Base-by-base conservation (phyloP, 1,140 invertebrate species). In the Megalopta genalis region DNA sequence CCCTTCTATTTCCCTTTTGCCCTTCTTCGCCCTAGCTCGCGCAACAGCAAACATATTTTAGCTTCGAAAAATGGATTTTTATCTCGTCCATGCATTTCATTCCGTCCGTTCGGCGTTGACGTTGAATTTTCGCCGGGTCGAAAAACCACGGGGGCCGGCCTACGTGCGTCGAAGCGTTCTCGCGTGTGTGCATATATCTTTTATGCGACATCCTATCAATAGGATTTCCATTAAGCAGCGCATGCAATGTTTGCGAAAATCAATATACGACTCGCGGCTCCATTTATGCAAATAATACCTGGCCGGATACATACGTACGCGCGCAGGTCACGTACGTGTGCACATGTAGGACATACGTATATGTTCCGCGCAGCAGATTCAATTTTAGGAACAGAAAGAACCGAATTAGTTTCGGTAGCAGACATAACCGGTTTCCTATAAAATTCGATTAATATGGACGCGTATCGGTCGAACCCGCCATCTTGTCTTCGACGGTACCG, bases 221-320 rank as follows among this genome's bases (percentile, higher is more conserved):
- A 12, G 18, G 25, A 64, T 49, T 73, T 49, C 71, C 25, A 64
- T 73, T 37, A 46, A 64, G 21, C 72, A n/a, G 64, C 32, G 62
- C n/a, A 37, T 68, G 42, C 64, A 23, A 57, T 32, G 25, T 77
- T 77, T 69, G 27, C 42, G 39, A 69, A 69, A 69, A 69, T 77
- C 65, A 69, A 69, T 77, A 42, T 32, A 27, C 32, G 21, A 37
- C 52, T 27, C n/a, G 10, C 49, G 16, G 10, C 14, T 21, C 25
- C 14, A 65, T 65, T 74, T 65, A 65, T 54, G 71, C 27, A 65
- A 74, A 74, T 52, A 74, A 65, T 39, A 65, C 18, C 42, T 9
- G 14, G 10, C 9, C 18, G 27, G 39, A 25, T 32, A 32, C 32
- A 32, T 32, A 32, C 32, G 32, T 32, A 32, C 32, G 32, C 32